Evolutionary conservation across 2,797 vertebrate species (phyloP), one percentile per base, ranked within the genome.

Genomic region (Lagodon rhomboides): DNA sequence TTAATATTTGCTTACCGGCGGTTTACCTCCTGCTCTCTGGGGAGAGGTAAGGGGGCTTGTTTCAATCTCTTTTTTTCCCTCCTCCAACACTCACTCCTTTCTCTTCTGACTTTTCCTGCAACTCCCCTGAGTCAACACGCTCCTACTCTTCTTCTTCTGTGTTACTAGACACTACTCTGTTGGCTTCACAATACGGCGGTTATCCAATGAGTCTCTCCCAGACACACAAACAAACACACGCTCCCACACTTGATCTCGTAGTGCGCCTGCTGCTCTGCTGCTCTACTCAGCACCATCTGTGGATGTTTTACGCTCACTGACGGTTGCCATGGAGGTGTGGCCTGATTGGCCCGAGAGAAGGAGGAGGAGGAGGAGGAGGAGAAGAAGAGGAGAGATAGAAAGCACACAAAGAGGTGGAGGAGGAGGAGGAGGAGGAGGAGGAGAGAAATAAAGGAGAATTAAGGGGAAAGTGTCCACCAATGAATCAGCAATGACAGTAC

Each of bases 301-400:
- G 94, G 95, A 95, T 86, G 88, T 88, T 93, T 96, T 95, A 96
- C 94, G 94, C 95, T 95, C 92, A 58, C 94, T 90, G 94, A 94
- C 94, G 94, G 93, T 92, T 94, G 94, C 88, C 92, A 91, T 91
- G 95, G 94, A 96, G 96, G 95, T 87, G 96, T 96, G 93, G 95
- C 94, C 91, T 94, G 94, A 79, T 85, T 85, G 89, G 90, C 91
- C 84, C 84, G 50, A 76, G 85, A 91, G 78, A 73, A 89, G 82
- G 73, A 89, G 88, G 87, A 91, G 73, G 84, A 83, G 84, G 76
- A 70, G 77, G 77, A 83, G 38, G 61, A 65, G 46, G 53, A 51
- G 63, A n/a, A 25, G 38, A 46, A n/a, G 67, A 44, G 11, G 54
- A 58, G 67, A 58, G 68, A 34, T 17, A 47, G 54, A 70, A 59